Percentiles rank a stretch among this genome's conserved stretches.
phyloP scores from a whole-genome alignment of 1,140 invertebrate genomes.

The Trichonephila clavipes region DNA sequence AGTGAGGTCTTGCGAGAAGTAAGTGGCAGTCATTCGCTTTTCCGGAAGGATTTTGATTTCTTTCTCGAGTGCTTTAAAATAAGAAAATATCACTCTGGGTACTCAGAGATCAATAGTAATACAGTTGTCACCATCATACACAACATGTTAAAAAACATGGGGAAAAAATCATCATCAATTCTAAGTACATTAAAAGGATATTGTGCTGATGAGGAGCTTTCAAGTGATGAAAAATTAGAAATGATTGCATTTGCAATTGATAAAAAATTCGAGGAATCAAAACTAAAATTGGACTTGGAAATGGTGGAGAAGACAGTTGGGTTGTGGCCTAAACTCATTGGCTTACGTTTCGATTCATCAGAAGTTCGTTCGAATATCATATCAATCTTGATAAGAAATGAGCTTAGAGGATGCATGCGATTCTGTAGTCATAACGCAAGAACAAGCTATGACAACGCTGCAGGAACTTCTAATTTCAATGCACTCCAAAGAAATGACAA shows the following conservation, averaged over 20 bases:
- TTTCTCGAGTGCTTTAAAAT: constrained; percentile 34
- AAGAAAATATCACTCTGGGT: not conserved
- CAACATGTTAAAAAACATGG: not conserved
- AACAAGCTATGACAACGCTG: not conserved
- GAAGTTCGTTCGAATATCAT: constrained; percentile 1
- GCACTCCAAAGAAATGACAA: not conserved
- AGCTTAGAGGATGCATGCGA: not conserved
- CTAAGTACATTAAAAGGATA: not conserved
- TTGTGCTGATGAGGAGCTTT: not conserved
- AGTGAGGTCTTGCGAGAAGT: constrained; percentile 2
- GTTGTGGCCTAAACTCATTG: not conserved
- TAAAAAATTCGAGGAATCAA: not conserved
- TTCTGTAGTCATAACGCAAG: not conserved
- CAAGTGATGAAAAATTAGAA: not conserved
- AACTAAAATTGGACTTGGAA: not conserved
- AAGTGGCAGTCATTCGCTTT: not conserved
- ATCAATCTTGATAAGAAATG: constrained; percentile 19
- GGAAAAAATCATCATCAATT: not conserved
- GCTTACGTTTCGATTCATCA: not conserved
- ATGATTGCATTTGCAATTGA: not conserved
- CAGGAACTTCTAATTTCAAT: not conserved
- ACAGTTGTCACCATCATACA: not conserved
- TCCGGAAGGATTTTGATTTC: constrained; percentile 26
- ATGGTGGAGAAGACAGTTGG: not conserved
- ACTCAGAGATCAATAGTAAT: not conserved